Evolutionary conservation across 23 tunicate genomes (phyloP).

Genomic region (Ciona savignyi): DNA sequence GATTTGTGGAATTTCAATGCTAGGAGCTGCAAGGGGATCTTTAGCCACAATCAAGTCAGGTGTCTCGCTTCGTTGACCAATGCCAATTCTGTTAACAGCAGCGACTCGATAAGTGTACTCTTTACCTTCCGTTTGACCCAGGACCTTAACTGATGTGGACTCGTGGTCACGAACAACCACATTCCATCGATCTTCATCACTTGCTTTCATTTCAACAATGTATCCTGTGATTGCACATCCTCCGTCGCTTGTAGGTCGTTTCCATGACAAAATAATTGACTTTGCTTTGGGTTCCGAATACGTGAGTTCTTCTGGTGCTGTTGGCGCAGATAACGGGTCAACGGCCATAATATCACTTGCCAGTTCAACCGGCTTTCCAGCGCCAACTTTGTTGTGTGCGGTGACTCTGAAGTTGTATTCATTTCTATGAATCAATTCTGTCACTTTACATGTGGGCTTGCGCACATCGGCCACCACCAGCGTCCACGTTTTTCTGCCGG

Average conservation of each 20-base stretch:
- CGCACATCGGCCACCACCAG: too few species aligned
- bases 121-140: constrained; percentile 38
- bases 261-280: constrained; percentile 67
- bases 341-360: constrained; percentile 52
- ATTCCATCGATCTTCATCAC: constrained; percentile 48
- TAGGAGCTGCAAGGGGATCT: constrained; percentile 74
- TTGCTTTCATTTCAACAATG: constrained; percentile 60
- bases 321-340: constrained; percentile 76
- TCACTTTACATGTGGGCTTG: too few species aligned
- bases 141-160: constrained; percentile 31
- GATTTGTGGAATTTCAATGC: constrained; percentile 12
- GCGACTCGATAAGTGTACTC: constrained; percentile 70
- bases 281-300: constrained; percentile 39
- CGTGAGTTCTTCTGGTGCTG: constrained; percentile 44
- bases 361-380: constrained; percentile 40
- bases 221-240: constrained; percentile 82
- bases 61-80: constrained; percentile 32
- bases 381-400: constrained; percentile 89
- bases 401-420: constrained; percentile 89
- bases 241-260: constrained; percentile 68
- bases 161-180: constrained; percentile 33
- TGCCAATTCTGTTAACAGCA: constrained; percentile 64
- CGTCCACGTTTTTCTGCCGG: too few species aligned
- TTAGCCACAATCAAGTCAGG: constrained; percentile 48
- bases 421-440: constrained; percentile 63